phyloP scores from a whole-genome alignment of 2,797 vertebrate genomes.

The Rhabdomys pumilio region DNA sequence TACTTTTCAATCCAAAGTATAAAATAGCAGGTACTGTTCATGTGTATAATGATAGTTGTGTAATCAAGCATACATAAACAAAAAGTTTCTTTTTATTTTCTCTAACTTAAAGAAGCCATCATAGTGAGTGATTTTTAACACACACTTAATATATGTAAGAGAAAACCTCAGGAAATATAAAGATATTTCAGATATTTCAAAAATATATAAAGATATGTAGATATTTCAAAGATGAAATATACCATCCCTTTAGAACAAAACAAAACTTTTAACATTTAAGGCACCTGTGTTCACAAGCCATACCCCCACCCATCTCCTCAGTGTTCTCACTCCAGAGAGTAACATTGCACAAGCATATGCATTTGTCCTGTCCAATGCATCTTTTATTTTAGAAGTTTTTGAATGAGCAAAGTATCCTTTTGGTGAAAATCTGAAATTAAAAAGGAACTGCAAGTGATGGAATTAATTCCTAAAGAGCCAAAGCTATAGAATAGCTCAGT shows the following conservation, averaged over 20 bases:
- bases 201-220: not conserved
- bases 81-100: not conserved
- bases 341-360: not conserved
- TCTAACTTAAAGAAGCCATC: not conserved
- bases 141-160: not conserved
- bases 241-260: not conserved
- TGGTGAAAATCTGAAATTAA: constrained; percentile 77
- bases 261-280: not conserved
- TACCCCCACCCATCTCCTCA: not conserved
- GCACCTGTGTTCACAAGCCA: not conserved
- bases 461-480: not conserved
- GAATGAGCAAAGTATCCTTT: constrained; percentile 20
- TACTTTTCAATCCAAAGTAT: constrained; percentile 51
- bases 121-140: not conserved
- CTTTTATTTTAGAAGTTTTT: constrained; percentile 43
- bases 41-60: constrained; percentile 47
- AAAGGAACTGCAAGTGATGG: constrained; percentile 47
- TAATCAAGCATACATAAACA: constrained; percentile 34
- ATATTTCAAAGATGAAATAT: constrained; percentile 31
- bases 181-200: not conserved
- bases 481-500: not conserved
- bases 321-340: not conserved
- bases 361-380: not conserved
- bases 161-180: not conserved
- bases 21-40: constrained; percentile 48